Conservation (phyloP, 2,797 vertebrate species). For the Notamacropus eugenii region DNA sequence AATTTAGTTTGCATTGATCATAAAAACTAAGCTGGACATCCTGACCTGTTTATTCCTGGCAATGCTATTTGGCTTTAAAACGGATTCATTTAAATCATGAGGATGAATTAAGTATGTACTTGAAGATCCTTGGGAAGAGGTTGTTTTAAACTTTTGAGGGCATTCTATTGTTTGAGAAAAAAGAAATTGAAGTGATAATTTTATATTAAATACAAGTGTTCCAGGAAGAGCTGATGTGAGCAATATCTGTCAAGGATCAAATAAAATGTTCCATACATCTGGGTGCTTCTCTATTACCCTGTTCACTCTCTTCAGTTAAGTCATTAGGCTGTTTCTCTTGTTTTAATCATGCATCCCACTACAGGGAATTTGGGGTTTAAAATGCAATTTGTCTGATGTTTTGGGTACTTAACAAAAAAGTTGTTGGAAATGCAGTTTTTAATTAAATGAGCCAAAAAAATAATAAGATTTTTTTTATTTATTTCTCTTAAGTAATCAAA, state of each 20-base stretch:
- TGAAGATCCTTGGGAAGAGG: neutral
- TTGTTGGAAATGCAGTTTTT: constrained; percentile 43
- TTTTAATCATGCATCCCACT: constrained; percentile 29
- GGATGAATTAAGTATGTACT: neutral
- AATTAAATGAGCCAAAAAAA: constrained; percentile 63
- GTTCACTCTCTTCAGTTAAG: constrained; percentile 30
- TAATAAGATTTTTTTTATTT: constrained; percentile 21
- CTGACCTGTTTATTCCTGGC: neutral
- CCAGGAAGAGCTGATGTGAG: neutral
- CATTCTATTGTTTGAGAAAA: neutral
- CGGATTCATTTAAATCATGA: constrained; percentile 6
- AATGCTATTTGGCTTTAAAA: neutral
- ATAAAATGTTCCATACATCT: neutral
- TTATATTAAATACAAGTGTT: neutral
- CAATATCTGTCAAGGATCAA: neutral
- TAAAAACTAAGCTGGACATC: neutral
- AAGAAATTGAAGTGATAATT: neutral
- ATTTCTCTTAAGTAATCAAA: constrained; percentile 43
- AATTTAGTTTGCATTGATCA: neutral
- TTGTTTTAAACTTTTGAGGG: neutral
- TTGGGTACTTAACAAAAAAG: constrained; percentile 51
- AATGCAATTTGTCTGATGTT: constrained; percentile 53
- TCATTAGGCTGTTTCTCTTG: neutral
- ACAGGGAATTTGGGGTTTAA: constrained; percentile 30
- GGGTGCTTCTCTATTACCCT: neutral